Evolutionary conservation across 1,140 invertebrate genomes (phyloP).

Genomic region (Drosophila azteca): DNA sequence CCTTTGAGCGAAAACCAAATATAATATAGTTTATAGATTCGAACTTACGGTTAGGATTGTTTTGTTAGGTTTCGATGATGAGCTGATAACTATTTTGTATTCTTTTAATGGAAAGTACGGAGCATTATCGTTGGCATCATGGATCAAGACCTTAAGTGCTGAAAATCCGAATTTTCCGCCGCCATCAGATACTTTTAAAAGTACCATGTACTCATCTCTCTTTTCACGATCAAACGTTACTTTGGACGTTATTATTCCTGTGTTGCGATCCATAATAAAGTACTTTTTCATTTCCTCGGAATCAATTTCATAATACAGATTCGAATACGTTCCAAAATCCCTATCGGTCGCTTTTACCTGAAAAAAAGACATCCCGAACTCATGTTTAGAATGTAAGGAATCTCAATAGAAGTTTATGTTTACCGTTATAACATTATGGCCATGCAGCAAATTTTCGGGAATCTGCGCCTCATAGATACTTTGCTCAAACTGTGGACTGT

Average conservation of each 20-base stretch:
- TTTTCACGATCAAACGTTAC: slow-evolving; percentile 91
- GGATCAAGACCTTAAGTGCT: slow-evolving; percentile 90
- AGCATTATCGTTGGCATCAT: slow-evolving; percentile 94
- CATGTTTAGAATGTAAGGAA: not conserved
- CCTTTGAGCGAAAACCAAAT: not conserved
- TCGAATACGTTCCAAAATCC: slow-evolving; percentile 92
- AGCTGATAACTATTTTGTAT: slow-evolving; percentile 90
- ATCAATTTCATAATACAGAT: slow-evolving; percentile 91
- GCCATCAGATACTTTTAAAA: slow-evolving; percentile 93
- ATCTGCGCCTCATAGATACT: slow-evolving; percentile 90
- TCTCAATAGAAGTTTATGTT: slow-evolving; percentile 2
- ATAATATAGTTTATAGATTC: not conserved
- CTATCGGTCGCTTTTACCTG: slow-evolving; percentile 91
- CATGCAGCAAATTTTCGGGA: slow-evolving; percentile 91
- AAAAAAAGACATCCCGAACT: not conserved
- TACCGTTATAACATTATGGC: slow-evolving; percentile 84
- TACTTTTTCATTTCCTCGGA: slow-evolving; percentile 90
- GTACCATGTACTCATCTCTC: slow-evolving; percentile 90
- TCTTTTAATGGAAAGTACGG: slow-evolving; percentile 92
- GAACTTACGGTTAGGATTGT: slow-evolving; percentile 88
- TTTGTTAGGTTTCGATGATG: slow-evolving; percentile 86
- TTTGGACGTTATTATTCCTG: slow-evolving; percentile 91
- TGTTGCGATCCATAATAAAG: slow-evolving; percentile 91
- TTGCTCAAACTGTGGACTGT: slow-evolving; percentile 91
- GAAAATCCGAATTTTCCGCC: slow-evolving; percentile 92